Percentiles rank a stretch among this genome's conserved stretches.
phyloP scores from a whole-genome alignment of 2,888 invertebrate genomes.

The Lymantria monacha region DNA sequence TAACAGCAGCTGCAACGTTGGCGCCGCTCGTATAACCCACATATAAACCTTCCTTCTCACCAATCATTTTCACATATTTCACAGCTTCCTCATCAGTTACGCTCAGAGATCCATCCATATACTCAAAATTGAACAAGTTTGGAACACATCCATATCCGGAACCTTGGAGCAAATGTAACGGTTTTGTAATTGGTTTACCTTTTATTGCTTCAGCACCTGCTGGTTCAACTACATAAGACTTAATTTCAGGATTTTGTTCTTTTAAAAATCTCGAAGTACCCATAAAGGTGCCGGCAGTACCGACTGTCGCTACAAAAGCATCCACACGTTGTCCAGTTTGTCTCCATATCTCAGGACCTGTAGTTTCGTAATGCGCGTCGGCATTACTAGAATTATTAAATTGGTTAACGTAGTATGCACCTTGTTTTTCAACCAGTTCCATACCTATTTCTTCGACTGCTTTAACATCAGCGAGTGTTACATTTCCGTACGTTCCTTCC shows the following conservation, averaged over 20 bases:
- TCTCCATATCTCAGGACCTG: slow-evolving; percentile 74
- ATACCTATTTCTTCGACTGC: slow-evolving; percentile 61
- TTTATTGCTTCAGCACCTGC: slow-evolving; percentile 67
- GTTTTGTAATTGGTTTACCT: slow-evolving; percentile 65
- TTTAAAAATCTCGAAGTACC: slow-evolving; percentile 68
- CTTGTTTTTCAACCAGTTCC: slow-evolving; percentile 52
- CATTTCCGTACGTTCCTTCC: slow-evolving; percentile 71
- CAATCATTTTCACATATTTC: slow-evolving; percentile 59
- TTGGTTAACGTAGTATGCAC: slow-evolving; percentile 69
- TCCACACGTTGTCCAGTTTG: slow-evolving; percentile 71
- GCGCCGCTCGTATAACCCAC: slow-evolving; percentile 75
- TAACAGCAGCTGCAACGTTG: slow-evolving; percentile 70
- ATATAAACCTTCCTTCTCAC: slow-evolving; percentile 67
- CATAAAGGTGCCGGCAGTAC: slow-evolving; percentile 69
- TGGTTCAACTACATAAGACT: slow-evolving; percentile 67
- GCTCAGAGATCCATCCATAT: slow-evolving; percentile 63
- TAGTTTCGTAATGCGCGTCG: slow-evolving; percentile 62
- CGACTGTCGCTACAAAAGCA: slow-evolving; percentile 67
- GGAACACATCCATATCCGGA: slow-evolving; percentile 73
- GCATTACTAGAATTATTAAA: slow-evolving; percentile 62
- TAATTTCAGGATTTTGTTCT: slow-evolving; percentile 59
- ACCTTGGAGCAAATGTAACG: slow-evolving; percentile 70
- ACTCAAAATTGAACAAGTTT: slow-evolving; percentile 60
- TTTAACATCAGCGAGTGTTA: slow-evolving; percentile 64
- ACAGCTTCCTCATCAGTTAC: slow-evolving; percentile 67